These are phyloP conservation scores for Myrmophylax atrothorax DNA, from an alignment of 2,113 vertebrate genomes.

Conservation along the genomic window DNA sequence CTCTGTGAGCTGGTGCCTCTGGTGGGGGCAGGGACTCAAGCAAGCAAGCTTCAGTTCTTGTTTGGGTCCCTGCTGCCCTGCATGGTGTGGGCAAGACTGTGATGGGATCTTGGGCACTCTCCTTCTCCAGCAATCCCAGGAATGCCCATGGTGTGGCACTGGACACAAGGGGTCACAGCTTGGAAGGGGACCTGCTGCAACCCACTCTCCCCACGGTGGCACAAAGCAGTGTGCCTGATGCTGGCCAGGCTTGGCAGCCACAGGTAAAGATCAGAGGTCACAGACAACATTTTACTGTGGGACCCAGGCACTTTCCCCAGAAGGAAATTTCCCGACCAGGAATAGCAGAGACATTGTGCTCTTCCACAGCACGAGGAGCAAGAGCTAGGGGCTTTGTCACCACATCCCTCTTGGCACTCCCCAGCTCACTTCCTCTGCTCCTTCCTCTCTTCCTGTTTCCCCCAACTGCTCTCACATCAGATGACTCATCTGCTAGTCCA, in stretches of 20 bases:
- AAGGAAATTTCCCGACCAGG: background rate
- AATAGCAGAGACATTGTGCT: background rate
- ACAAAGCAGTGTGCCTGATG: background rate
- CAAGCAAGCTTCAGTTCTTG: background rate
- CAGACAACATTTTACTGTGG: background rate
- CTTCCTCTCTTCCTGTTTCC: background rate
- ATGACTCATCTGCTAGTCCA: background rate
- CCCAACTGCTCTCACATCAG: background rate
- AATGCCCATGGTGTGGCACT: background rate
- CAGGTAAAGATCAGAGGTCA: background rate
- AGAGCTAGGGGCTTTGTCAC: background rate
- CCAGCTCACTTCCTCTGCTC: background rate
- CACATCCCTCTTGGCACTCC: background rate
- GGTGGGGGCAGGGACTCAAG: background rate
- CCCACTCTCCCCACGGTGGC: accelerated
- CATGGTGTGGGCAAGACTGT: accelerated
- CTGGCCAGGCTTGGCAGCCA: accelerated
- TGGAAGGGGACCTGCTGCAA: background rate
- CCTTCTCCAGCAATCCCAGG: background rate
- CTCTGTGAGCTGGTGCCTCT: background rate
- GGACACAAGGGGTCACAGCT: background rate
- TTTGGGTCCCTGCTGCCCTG: accelerated
- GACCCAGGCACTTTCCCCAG: background rate
- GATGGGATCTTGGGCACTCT: background rate
- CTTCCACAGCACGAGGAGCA: background rate